Base-by-base conservation (phyloP, 2,113 vertebrate species). In the Casuarius casuarius region DNA sequence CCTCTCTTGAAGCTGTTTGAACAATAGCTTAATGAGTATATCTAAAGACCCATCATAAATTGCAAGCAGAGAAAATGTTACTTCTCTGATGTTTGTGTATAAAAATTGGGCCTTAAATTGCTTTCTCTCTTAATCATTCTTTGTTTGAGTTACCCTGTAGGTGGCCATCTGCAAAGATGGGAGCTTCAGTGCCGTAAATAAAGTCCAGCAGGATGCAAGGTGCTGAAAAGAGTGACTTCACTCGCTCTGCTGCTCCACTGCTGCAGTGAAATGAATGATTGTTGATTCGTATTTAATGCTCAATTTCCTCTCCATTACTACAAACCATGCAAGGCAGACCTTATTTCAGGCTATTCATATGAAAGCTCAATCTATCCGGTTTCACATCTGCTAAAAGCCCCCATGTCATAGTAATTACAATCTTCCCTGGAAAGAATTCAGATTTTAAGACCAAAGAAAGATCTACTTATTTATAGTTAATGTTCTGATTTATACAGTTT, bases 221-320 rank as follows among this genome's bases (percentile, higher is more conserved):
- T 97, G 98, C 97, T 98, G 97, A 98, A 98, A 98, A 94, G 75
- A 95, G 91, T 96, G 94, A 96, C 96, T 96, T 97, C 93, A 90
- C 87, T 89, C 31, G 56, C 84, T 95, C 90, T 96, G 94, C 92
- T 90, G 79, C 87, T 90, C 74, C 42, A 51, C 92, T 48, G 38
- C 96, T 90, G 86, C 89, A 92, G 92, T 86, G 29, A 96, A 98
- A 98, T 97, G 97, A 98, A 94, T 96, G 97, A 97, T 97, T 95
- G 97, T 94, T 98, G 98, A 98, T 98, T 98, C 98, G 96, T 97
- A 97, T 97, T 98, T 97, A 98, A 98, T 97, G 98, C 97, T 98
- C 97, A 95, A 97, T 98, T 98, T 98, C 98, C 97, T 98, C 96
- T 97, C 97, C 97, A 95, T 98, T 98, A 96, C 96, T 97, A 65